These are phyloP conservation scores for Phylloscopus collybita DNA, from an alignment of 2,797 vertebrate species.

Conservation along the genomic window DNA sequence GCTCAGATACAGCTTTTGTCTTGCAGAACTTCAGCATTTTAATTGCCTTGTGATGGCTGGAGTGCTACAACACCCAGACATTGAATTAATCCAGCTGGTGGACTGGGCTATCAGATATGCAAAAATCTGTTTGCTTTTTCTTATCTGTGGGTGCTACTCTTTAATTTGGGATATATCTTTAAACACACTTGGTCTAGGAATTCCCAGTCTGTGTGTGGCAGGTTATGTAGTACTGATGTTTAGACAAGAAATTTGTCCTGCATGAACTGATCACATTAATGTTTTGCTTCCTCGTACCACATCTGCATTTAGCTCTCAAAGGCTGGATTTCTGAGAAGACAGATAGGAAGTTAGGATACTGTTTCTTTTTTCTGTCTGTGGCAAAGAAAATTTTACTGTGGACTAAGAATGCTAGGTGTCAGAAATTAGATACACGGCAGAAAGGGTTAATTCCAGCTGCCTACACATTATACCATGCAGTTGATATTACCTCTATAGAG, in stretches of 20 bases:
- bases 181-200: not conserved
- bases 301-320: not conserved
- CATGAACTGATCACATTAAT: not conserved
- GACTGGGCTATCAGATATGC: not conserved
- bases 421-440: not conserved
- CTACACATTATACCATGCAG: not conserved
- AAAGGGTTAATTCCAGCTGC: not conserved
- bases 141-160: not conserved
- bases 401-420: not conserved
- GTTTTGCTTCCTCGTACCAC: not conserved
- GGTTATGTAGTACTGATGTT: not conserved
- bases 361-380: not conserved
- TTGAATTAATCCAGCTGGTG: conserved; percentile 33
- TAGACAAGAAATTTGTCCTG: not conserved
- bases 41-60: conserved; percentile 40
- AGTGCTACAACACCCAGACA: not conserved
- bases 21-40: conserved; percentile 32
- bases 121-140: conserved; percentile 8
- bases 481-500: not conserved
- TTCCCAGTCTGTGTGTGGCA: not conserved
- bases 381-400: not conserved
- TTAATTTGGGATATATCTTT: not conserved
- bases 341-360: not conserved
- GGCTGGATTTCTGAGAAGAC: not conserved
- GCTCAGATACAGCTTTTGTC: not conserved